Evolutionary conservation across 2,113 vertebrate genomes (phyloP).

Genomic region (Proteles cristata): DNA sequence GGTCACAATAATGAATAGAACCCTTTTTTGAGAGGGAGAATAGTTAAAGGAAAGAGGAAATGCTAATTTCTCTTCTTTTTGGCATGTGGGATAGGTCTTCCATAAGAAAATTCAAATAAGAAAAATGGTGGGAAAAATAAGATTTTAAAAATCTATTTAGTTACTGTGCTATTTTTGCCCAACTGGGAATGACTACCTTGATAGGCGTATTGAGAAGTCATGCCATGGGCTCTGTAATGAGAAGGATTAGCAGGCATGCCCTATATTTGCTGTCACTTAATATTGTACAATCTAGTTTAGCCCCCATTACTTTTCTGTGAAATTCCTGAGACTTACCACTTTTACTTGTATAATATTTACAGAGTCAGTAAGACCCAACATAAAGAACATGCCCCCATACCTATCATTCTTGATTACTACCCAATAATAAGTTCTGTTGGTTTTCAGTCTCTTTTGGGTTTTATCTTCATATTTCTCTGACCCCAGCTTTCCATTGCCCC

Average conservation of each 20-base stretch:
- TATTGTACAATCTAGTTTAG: not conserved
- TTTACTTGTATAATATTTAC: not conserved
- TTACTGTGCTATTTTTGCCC: not conserved
- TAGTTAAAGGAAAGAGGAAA: not conserved
- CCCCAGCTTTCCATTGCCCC: not conserved
- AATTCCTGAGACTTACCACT: not conserved
- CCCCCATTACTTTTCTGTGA: not conserved
- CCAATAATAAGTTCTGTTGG: not conserved
- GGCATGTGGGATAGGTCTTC: not conserved
- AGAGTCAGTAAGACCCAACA: not conserved
- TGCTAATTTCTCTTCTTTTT: not conserved
- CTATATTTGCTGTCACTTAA: not conserved
- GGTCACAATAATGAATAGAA: not conserved
- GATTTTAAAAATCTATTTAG: not conserved
- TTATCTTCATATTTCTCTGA: not conserved
- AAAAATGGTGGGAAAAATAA: not conserved
- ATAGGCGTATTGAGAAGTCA: not conserved
- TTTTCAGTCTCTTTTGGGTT: not conserved
- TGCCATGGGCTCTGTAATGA: not conserved
- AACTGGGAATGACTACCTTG: not conserved
- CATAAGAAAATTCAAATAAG: not conserved
- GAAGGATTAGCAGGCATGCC: fast-evolving
- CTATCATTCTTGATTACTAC: not conserved
- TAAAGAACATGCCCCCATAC: not conserved
- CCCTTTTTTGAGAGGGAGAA: not conserved